Percentiles rank a stretch among this genome's conserved stretches.
These are phyloP conservation scores for Ploceus nigricollis DNA, from an alignment of 2,113 vertebrate species.

Conservation along the genomic window DNA sequence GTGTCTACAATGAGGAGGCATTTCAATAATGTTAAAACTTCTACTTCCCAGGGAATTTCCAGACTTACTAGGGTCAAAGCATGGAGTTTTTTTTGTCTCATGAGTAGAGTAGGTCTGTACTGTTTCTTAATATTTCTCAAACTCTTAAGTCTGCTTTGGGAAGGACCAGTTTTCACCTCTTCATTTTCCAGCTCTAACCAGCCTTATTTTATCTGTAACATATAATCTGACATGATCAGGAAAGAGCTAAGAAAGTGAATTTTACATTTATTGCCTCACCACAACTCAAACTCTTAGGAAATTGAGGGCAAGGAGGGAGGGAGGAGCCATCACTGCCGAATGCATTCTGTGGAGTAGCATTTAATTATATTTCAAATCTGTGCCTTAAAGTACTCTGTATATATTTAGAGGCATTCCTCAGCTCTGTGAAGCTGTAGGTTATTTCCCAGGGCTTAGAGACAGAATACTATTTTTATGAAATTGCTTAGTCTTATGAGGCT, in stretches of 20 bases:
- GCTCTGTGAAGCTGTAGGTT: not conserved
- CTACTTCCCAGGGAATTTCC: not conserved
- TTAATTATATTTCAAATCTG: not conserved
- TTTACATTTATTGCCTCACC: not conserved
- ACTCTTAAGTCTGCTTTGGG: not conserved
- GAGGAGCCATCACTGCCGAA: not conserved
- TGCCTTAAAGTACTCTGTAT: not conserved
- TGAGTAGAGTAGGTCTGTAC: not conserved
- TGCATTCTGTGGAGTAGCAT: not conserved
- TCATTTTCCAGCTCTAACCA: not conserved
- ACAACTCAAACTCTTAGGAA: not conserved
- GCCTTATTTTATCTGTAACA: not conserved
- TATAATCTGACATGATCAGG: not conserved
- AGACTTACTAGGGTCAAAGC: not conserved
- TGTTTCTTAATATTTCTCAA: not conserved
- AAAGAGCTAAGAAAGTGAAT: not conserved
- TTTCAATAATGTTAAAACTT: not conserved
- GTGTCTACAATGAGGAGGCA: not conserved
- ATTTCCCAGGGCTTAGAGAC: not conserved
- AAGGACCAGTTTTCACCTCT: not conserved
- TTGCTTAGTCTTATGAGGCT: not conserved
- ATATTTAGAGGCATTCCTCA: not conserved
- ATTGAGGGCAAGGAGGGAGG: not conserved
- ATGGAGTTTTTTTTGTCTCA: rapidly evolving
- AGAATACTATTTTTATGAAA: not conserved